A percentile compares a stretch with the other conserved stretches of the same genome.
These are phyloP conservation scores for Drosophila limbata DNA, from an alignment of 2,888 invertebrate species.

Conservation along the genomic window DNA sequence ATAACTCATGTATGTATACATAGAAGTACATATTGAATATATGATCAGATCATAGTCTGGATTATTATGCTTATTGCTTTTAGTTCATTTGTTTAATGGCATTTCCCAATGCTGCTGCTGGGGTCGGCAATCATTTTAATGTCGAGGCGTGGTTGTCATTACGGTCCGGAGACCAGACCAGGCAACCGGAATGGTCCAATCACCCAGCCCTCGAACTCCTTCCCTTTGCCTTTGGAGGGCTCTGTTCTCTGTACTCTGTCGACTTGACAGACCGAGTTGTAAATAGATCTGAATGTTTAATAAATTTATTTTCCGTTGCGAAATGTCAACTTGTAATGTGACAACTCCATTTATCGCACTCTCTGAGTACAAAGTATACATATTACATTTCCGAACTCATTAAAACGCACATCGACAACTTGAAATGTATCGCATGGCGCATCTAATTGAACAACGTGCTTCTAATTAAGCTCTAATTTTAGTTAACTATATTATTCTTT, in stretches of 20 bases:
- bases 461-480: conserved; percentile 21
- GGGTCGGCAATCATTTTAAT: conserved; percentile 56
- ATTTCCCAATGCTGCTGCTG: conserved; percentile 21
- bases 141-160: conserved; percentile 46
- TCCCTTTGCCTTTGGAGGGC: background rate
- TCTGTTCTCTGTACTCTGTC: conserved; percentile 1
- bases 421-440: conserved; percentile 15
- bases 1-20: conserved; percentile 7
- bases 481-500: conserved; percentile 27
- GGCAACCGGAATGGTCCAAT: conserved; percentile 21
- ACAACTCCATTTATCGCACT: conserved; percentile 6
- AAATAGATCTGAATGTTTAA: conserved; percentile 30
- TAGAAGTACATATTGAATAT: conserved; percentile 27
- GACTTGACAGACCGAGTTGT: conserved; percentile 14
- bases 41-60: conserved; percentile 39
- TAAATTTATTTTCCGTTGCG: conserved; percentile 36
- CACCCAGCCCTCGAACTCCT: conserved; percentile 11
- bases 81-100: conserved; percentile 76
- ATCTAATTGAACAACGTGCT: conserved; percentile 13
- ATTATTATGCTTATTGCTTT: conserved; percentile 74
- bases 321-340: conserved; percentile 31
- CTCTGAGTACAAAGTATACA: background rate
- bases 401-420: conserved; percentile 13
- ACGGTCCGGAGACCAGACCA: conserved; percentile 1
- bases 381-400: conserved; percentile 18